These are phyloP conservation scores for Himalopsyche japonica DNA, from an alignment of 2,888 invertebrate genomes.

Conservation along the genomic window DNA sequence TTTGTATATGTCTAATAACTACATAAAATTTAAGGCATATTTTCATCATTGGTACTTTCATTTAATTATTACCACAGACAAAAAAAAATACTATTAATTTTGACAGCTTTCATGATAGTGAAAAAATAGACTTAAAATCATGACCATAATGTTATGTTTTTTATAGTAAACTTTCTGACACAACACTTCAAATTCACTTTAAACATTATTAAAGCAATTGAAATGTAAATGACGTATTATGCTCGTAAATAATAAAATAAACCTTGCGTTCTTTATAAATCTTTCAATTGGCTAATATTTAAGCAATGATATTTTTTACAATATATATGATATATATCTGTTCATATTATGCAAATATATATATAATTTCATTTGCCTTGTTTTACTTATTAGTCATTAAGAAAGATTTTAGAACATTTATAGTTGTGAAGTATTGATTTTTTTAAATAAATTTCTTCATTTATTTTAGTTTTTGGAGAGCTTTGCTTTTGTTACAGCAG, in stretches of 20 bases:
- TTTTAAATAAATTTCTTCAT: too few relatives aligned
- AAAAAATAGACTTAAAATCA: neutral
- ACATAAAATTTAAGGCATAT: too few relatives aligned
- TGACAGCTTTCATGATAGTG: neutral
- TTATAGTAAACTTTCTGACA: neutral
- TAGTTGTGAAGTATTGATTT: neutral
- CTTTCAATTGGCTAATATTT: neutral
- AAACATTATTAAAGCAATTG: constrained; percentile 18
- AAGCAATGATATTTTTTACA: neutral
- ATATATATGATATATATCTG: neutral
- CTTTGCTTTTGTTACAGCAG: too few relatives aligned
- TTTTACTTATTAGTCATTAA: neutral
- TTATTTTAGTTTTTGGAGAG: too few relatives aligned
- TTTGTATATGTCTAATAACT: too few relatives aligned
- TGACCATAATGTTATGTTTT: neutral
- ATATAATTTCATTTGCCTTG: neutral
- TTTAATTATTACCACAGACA: neutral
- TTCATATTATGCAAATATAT: neutral
- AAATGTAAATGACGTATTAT: constrained; percentile 2
- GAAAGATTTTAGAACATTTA: neutral
- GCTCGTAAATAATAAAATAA: neutral
- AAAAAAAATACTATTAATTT: neutral
- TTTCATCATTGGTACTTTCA: neutral
- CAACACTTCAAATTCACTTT: constrained; percentile 10
- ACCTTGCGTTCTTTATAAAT: neutral